A percentile compares a stretch with the other conserved stretches of the same genome.
These are phyloP conservation scores for Sitobion miscanthi DNA, from an alignment of 1,140 invertebrate genomes.

Conservation along the genomic window DNA sequence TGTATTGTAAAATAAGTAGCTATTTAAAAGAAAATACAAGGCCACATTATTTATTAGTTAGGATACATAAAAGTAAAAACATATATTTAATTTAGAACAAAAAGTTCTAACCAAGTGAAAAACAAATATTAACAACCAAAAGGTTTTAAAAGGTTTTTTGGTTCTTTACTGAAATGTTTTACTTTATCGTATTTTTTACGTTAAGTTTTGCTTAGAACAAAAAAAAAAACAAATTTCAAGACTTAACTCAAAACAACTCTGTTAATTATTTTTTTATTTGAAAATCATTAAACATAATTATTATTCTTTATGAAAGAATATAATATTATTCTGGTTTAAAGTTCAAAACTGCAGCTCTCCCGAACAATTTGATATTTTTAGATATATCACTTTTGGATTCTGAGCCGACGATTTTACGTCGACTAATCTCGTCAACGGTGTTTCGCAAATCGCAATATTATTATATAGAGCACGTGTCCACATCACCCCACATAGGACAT, in stretches of 20 bases:
- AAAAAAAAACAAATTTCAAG: not conserved
- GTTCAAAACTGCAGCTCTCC: not conserved
- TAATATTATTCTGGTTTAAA: not conserved
- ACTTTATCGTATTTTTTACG: not conserved
- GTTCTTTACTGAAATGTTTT: not conserved
- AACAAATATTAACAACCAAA: no score
- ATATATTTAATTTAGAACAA: no score
- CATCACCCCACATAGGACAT: not conserved
- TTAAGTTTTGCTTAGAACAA: not conserved
- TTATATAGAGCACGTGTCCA: not conserved
- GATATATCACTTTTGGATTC: no score
- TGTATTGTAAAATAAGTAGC: no score
- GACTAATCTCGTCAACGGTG: no score
- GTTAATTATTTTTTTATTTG: not conserved
- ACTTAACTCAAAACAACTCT: not conserved
- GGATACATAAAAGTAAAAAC: no score
- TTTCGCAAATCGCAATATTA: no score
- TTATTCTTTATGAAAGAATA: not conserved
- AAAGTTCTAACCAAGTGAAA: no score
- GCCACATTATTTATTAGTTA: no score
- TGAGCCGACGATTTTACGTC: no score
- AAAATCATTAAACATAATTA: not conserved
- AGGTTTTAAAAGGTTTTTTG: not conserved
- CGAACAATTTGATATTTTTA: no score
- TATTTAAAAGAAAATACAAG: no score